phyloP scores from a whole-genome alignment of 2,888 invertebrate genomes.

The Andrena chrysosceles region DNA sequence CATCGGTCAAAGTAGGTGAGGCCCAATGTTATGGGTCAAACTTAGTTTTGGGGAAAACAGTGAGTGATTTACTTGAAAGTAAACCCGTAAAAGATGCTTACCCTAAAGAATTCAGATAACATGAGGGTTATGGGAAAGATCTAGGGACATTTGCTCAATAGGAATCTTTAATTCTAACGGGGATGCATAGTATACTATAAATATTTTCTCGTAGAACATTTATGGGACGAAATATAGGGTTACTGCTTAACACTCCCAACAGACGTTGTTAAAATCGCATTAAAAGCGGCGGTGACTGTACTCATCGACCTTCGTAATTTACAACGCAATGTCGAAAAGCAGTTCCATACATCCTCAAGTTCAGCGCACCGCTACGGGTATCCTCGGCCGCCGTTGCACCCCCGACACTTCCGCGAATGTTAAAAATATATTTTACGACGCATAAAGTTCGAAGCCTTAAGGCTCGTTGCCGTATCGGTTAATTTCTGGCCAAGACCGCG shows the following conservation, averaged over 20 bases:
- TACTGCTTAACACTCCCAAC: neutral
- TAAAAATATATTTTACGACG: slow-evolving; percentile 44
- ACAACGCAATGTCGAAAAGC: slow-evolving; percentile 12
- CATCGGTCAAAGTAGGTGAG: too few relatives aligned
- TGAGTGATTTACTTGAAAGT: too few relatives aligned
- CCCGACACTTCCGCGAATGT: slow-evolving; percentile 41
- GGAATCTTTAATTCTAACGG: too few relatives aligned
- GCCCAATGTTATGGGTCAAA: too few relatives aligned
- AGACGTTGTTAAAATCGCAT: neutral
- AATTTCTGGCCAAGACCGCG: slow-evolving; percentile 27
- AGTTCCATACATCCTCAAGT: slow-evolving; percentile 17
- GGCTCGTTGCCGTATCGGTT: slow-evolving; percentile 18
- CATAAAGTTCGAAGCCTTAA: slow-evolving; percentile 39
- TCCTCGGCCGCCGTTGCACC: slow-evolving; percentile 15
- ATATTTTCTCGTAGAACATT: too few relatives aligned
- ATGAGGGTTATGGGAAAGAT: too few relatives aligned
- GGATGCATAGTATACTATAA: too few relatives aligned
- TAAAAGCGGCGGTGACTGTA: neutral
- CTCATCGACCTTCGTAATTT: neutral
- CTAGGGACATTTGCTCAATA: too few relatives aligned
- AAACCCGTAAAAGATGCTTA: too few relatives aligned
- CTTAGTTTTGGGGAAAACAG: too few relatives aligned
- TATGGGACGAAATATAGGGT: neutral
- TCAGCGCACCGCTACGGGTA: slow-evolving; percentile 4
- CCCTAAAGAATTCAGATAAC: too few relatives aligned